Evolutionary conservation across 2,888 invertebrate genomes (phyloP).

Genomic region (Cheilosia grossa): DNA sequence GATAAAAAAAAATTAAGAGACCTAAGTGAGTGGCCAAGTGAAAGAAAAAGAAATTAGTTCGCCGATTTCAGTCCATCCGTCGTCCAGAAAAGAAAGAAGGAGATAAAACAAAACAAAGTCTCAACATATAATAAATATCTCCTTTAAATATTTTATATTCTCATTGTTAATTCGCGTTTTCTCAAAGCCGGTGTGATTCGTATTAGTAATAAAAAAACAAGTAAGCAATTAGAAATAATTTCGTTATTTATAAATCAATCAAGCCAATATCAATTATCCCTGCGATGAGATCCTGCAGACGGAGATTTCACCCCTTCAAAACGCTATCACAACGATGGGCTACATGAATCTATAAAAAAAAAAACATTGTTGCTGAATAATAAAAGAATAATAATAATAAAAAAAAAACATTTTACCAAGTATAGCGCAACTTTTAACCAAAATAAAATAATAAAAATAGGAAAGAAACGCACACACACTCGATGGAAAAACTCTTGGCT

Average conservation of each 20-base stretch:
- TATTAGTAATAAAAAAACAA: constrained; percentile 23
- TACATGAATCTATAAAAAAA: not conserved
- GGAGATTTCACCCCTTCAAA: not conserved
- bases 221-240: constrained; percentile 48
- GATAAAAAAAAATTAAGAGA: not conserved
- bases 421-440: not conserved
- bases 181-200: constrained; percentile 43
- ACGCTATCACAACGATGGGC: not conserved
- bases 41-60: constrained; percentile 6
- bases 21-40: constrained; percentile 1
- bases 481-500: constrained; percentile 2
- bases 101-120: constrained; percentile 1
- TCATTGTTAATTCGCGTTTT: constrained; percentile 30
- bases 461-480: constrained; percentile 41
- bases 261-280: constrained; percentile 5
- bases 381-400: too few species aligned
- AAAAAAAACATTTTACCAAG: not conserved
- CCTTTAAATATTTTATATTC: constrained; percentile 7
- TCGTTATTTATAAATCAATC: constrained; percentile 58
- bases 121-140: constrained; percentile 1
- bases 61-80: constrained; percentile 14
- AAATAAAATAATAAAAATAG: not conserved
- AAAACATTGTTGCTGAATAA: not conserved
- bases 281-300: not conserved
- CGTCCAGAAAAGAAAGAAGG: not conserved